Evolutionary conservation across 2,113 vertebrate genomes (phyloP).

Genomic region (Pogonocichla stellata): DNA sequence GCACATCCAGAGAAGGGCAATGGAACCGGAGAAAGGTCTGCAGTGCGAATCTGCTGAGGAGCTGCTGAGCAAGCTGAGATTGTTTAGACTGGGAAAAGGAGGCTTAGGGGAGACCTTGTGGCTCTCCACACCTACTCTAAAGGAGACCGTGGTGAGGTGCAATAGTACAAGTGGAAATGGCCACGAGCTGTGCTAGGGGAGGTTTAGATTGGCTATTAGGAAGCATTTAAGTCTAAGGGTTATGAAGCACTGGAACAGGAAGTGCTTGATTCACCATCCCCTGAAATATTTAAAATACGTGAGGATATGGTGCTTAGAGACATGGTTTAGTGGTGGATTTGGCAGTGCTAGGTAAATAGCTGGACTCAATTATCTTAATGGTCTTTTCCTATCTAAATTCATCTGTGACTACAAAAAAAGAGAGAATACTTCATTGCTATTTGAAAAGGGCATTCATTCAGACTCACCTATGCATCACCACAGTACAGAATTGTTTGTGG

Average conservation of each 20-base stretch:
- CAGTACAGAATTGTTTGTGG: not conserved
- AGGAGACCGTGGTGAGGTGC: not conserved
- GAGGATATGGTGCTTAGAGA: not conserved
- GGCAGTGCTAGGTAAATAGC: not conserved
- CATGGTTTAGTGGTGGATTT: not conserved
- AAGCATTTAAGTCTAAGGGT: not conserved
- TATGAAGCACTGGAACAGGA: not conserved
- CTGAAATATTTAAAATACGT: not conserved
- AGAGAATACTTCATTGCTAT: not conserved
- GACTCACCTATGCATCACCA: not conserved
- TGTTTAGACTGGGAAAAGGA: not conserved
- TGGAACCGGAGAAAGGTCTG: not conserved
- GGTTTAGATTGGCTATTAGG: not conserved
- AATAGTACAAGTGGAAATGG: not conserved
- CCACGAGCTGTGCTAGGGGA: fast-evolving
- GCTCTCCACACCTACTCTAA: not conserved
- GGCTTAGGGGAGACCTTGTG: not conserved
- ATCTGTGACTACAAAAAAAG: not conserved
- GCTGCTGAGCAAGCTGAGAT: not conserved
- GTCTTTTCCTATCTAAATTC: not conserved
- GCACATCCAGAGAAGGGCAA: not conserved
- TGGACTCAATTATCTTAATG: not conserved
- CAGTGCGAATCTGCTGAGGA: not conserved
- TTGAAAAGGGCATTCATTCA: not conserved
- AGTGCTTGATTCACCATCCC: not conserved